Conservation (phyloP, 1,140 invertebrate genomes). For the Samia ricini region DNA sequence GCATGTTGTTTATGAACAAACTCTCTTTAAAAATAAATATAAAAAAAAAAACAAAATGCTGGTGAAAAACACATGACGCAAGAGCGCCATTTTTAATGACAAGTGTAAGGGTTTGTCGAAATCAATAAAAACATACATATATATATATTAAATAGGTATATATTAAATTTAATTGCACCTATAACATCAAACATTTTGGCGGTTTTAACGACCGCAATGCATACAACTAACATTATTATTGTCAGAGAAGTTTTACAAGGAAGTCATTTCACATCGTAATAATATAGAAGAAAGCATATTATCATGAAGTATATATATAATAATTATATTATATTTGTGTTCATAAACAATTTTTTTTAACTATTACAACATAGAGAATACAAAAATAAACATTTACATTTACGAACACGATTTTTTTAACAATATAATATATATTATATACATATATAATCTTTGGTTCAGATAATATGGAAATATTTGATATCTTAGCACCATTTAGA, state of each 20-base stretch:
- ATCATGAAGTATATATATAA: slow-evolving; percentile 45
- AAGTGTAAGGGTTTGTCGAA: too few relatives aligned
- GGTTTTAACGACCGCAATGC: slow-evolving; percentile 27
- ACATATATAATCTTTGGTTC: slow-evolving; percentile 67
- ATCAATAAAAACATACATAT: neutral
- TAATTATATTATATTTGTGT: slow-evolving; percentile 26
- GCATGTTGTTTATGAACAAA: too few relatives aligned
- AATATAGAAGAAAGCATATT: slow-evolving; percentile 24
- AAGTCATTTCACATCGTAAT: slow-evolving; percentile 46
- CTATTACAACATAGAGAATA: too few relatives aligned
- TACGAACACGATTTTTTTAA: neutral
- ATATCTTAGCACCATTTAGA: slow-evolving; percentile 68
- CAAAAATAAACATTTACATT: too few relatives aligned
- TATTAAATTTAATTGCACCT: slow-evolving; percentile 74
- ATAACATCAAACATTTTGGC: slow-evolving; percentile 57
- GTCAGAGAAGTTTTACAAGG: slow-evolving; percentile 44
- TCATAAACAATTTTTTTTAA: too few relatives aligned
- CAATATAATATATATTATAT: too few relatives aligned
- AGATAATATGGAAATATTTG: slow-evolving; percentile 56
- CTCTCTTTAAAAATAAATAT: too few relatives aligned
- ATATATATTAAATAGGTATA: slow-evolving; percentile 31
- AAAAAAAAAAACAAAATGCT: too few relatives aligned
- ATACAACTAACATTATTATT: slow-evolving; percentile 47
- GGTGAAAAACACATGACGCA: too few relatives aligned
- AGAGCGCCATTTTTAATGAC: too few relatives aligned